These are phyloP conservation scores for Steatocranus sp. DNA, from an alignment of 2,797 vertebrate species.

Conservation along the genomic window DNA sequence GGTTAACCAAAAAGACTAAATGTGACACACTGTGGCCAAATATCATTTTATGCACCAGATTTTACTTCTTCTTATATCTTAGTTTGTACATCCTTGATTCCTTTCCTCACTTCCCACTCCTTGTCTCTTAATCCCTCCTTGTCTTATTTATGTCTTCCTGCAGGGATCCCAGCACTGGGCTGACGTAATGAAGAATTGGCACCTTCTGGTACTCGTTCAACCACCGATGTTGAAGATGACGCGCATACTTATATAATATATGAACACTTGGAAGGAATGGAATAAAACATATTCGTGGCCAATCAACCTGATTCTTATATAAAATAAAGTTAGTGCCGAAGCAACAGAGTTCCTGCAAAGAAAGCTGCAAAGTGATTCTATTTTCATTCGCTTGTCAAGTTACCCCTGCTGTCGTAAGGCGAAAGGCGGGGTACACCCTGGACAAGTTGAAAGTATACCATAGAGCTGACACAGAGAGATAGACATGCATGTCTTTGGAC, in stretches of 20 bases:
- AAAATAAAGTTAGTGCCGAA: neutral
- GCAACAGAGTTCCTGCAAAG: neutral
- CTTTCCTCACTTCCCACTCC: neutral
- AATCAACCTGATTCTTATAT: neutral
- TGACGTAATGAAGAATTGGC: neutral
- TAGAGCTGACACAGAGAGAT: neutral
- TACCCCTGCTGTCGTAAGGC: neutral
- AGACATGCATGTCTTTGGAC: neutral
- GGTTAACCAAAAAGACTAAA: neutral
- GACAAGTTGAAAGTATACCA: neutral
- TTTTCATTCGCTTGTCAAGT: neutral
- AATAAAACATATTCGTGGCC: neutral
- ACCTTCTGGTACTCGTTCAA: neutral
- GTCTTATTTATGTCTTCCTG: neutral
- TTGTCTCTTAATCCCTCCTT: neutral
- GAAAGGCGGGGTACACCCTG: neutral
- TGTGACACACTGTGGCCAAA: neutral
- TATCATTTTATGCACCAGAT: neutral
- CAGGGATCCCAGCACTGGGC: neutral
- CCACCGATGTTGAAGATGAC: neutral
- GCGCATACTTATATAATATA: neutral
- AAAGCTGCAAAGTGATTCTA: neutral
- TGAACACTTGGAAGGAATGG: neutral
- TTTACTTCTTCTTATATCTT: neutral
- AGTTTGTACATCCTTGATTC: neutral